phyloP scores from a whole-genome alignment of 1,140 invertebrate genomes.

The Panulirus ornatus region DNA sequence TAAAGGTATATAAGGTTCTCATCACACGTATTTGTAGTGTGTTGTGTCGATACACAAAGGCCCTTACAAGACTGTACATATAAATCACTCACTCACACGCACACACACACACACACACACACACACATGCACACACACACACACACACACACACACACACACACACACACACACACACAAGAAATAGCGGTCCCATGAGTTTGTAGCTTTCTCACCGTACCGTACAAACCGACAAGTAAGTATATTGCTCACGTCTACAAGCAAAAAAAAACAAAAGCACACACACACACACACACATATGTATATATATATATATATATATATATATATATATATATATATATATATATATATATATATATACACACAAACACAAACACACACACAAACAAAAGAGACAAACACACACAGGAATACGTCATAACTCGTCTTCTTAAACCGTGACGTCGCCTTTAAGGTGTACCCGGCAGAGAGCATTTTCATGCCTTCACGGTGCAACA shows the following conservation, averaged over 20 bases:
- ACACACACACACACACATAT: no score
- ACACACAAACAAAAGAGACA: not conserved
- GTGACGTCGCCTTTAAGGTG: conserved; percentile 4
- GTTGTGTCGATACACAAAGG: no score
- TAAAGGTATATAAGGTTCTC: no score
- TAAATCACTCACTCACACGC: not conserved
- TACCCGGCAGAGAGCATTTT: conserved; percentile 29
- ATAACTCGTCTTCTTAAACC: not conserved
- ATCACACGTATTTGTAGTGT: no score
- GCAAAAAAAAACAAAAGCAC: no score
- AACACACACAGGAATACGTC: not conserved
- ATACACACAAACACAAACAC: conserved; percentile 12
- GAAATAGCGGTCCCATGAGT: not conserved
- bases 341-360: conserved; percentile 3
- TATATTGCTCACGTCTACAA: no score
- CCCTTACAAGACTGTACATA: no score
- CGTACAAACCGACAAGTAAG: no score
- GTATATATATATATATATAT: no score
- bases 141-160: conserved; percentile 26
- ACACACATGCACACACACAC: not conserved
- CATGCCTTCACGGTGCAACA: conserved; percentile 1
- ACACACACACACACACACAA: conserved; percentile 3
- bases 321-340: no score
- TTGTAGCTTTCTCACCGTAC: no score
- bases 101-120: conserved; percentile 15